Evolutionary conservation across 1,140 invertebrate species (phyloP).

Genomic region (Agrypnia vestita): DNA sequence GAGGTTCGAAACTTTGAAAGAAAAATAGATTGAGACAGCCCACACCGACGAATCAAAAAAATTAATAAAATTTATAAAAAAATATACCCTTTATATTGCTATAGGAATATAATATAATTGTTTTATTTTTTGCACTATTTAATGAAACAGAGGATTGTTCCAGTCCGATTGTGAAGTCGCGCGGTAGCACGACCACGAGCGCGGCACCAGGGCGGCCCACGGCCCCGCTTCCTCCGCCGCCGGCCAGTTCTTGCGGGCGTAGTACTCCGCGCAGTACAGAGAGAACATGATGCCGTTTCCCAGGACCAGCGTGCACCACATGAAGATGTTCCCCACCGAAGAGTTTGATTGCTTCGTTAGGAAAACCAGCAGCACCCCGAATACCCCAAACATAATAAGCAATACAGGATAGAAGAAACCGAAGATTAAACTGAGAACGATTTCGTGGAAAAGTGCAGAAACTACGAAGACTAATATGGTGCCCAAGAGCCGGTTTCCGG

Average conservation of each 20-base stretch:
- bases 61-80: no score
- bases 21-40: no score
- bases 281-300: constrained; percentile 86
- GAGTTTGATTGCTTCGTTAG: constrained; percentile 68
- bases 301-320: constrained; percentile 85
- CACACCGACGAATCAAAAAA: no score
- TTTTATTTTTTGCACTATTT: no score
- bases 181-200: constrained; percentile 75
- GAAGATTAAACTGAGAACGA: constrained; percentile 84
- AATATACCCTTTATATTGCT: no score
- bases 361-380: constrained; percentile 75
- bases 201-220: constrained; percentile 72
- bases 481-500: constrained; percentile 73
- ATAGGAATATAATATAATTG: no score
- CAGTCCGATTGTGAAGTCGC: no score
- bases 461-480: constrained; percentile 76
- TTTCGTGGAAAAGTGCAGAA: constrained; percentile 88
- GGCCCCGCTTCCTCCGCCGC: constrained; percentile 67
- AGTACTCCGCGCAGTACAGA: constrained; percentile 90
- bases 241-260: constrained; percentile 86
- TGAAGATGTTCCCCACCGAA: constrained; percentile 81
- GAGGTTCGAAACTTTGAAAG: no score
- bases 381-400: constrained; percentile 79
- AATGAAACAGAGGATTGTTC: no score
- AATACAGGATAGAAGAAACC: constrained; percentile 92